Conservation (phyloP, 2,113 vertebrate species). For the Albula glossodonta region DNA sequence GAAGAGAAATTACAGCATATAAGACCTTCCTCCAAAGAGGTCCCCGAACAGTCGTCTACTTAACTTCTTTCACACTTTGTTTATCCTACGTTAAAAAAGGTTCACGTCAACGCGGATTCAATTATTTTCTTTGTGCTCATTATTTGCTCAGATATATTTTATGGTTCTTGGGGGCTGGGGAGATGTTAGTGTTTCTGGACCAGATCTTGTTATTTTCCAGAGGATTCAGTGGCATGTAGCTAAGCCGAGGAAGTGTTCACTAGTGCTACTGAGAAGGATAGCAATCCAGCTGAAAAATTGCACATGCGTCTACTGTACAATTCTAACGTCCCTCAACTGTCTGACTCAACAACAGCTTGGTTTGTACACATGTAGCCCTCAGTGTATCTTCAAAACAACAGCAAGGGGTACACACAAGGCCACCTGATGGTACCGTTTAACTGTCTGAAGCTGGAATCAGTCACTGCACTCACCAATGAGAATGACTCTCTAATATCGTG, state of each 20-base stretch:
- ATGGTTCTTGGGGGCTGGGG: not conserved
- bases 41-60: not conserved
- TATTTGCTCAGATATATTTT: not conserved
- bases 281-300: not conserved
- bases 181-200: not conserved
- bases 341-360: not conserved
- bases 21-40: not conserved
- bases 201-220: not conserved
- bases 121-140: not conserved
- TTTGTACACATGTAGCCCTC: not conserved
- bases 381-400: not conserved
- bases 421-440: constrained; percentile 31
- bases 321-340: not conserved
- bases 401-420: not conserved
- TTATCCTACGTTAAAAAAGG: not conserved
- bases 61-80: not conserved
- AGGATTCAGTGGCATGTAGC: not conserved
- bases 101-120: not conserved
- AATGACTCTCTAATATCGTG: not conserved
- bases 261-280: not conserved
- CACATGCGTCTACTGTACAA: not conserved
- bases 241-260: not conserved
- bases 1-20: not conserved
- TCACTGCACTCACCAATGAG: not conserved
- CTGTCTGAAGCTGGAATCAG: constrained; percentile 35